phyloP scores from a whole-genome alignment of 2,113 vertebrate genomes.

The Australoheros scitulus region DNA sequence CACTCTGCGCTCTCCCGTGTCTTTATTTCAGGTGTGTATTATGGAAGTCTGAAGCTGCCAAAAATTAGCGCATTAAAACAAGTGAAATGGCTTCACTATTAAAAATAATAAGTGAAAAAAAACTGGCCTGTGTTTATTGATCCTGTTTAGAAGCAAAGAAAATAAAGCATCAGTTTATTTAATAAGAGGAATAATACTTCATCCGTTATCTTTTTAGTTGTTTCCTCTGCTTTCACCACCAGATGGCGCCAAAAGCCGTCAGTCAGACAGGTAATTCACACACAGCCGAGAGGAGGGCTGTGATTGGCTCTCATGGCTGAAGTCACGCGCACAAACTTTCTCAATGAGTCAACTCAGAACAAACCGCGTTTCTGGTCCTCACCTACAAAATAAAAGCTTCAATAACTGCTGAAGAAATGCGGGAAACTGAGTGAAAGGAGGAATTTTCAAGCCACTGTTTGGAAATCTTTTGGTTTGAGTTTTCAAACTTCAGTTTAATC shows the following conservation, averaged over 20 bases:
- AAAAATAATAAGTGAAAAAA: neutral
- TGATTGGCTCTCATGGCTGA: constrained; percentile 9
- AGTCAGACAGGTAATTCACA: constrained; percentile 1
- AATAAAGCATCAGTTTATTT: no score
- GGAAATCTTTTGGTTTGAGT: neutral
- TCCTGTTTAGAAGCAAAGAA: no score
- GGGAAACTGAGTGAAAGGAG: neutral
- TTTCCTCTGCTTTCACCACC: neutral
- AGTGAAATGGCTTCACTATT: neutral
- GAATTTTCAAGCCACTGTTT: neutral
- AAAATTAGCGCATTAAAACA: neutral
- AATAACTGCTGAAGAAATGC: neutral
- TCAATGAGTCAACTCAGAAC: neutral
- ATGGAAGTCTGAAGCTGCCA: neutral
- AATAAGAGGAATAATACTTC: no score
- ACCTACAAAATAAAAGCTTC: constrained; percentile 32
- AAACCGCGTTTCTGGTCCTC: neutral
- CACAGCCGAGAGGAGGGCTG: neutral
- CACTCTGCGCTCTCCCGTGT: neutral
- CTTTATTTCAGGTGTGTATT: neutral
- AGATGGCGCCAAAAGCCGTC: constrained; percentile 8
- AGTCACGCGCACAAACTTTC: constrained; percentile 24
- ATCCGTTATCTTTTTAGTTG: no score
- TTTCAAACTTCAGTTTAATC: neutral
- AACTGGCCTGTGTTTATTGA: no score